phyloP scores from a whole-genome alignment of 2,797 vertebrate species.

The Pterois miles region DNA sequence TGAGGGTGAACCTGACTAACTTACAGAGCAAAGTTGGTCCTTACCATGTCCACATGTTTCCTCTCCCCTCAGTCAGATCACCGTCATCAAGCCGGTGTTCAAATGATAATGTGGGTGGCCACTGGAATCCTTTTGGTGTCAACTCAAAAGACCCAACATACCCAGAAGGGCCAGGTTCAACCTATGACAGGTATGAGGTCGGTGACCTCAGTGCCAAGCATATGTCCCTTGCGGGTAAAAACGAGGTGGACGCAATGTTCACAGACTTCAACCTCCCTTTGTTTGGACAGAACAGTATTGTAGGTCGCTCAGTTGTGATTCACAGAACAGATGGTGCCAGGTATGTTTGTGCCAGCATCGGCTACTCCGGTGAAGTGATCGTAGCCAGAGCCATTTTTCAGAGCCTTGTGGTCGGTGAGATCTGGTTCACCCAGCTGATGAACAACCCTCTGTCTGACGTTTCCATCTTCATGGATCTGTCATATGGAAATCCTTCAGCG shows the following conservation, averaged over 20 bases:
- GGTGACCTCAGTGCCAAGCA: constrained; percentile 86
- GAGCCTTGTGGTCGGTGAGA: constrained; percentile 76
- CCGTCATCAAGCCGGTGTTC: constrained; percentile 68
- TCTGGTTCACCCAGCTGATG: constrained; percentile 81
- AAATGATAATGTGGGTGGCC: constrained; percentile 81
- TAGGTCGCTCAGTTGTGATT: constrained; percentile 86
- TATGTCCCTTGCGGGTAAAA: constrained; percentile 57
- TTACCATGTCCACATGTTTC: constrained; percentile 85
- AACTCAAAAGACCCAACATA: constrained; percentile 58
- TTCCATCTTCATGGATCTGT: constrained; percentile 81
- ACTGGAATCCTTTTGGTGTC: constrained; percentile 84
- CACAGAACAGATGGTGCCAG: constrained; percentile 61
- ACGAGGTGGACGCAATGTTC: constrained; percentile 37
- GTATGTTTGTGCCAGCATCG: constrained; percentile 79
- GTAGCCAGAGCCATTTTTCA: constrained; percentile 78
- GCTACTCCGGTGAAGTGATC: constrained; percentile 76
- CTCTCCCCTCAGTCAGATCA: constrained; percentile 70
- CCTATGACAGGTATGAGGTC: constrained; percentile 81
- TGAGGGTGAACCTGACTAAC: constrained; percentile 76
- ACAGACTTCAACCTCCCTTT: constrained; percentile 85
- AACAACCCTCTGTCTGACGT: constrained; percentile 82
- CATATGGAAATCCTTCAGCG: constrained; percentile 65
- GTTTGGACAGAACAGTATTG: constrained; percentile 85
- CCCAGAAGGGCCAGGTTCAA: constrained; percentile 70
- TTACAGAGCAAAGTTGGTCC: constrained; percentile 61